Evolutionary conservation across 2,113 vertebrate genomes (phyloP).

Genomic region (Deroptyus accipitrinus): DNA sequence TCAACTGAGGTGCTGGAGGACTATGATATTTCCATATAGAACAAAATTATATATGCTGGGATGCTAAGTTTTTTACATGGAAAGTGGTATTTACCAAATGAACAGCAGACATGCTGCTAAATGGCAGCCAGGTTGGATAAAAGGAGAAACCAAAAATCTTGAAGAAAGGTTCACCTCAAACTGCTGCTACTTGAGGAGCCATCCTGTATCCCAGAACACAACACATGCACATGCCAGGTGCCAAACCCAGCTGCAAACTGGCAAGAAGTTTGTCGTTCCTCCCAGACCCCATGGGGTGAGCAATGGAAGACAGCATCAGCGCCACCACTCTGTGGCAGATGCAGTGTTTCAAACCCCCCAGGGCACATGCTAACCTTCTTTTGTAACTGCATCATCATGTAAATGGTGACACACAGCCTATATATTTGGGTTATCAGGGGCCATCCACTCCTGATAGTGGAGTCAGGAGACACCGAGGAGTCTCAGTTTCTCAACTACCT

Average conservation of each 20-base stretch:
- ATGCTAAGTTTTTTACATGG: background rate
- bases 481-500: background rate
- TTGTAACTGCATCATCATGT: background rate
- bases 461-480: background rate
- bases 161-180: background rate
- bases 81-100: background rate
- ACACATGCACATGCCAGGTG: background rate
- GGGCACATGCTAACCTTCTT: background rate
- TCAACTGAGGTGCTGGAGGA: background rate
- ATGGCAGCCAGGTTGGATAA: background rate
- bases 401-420: background rate
- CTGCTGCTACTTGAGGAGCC: background rate
- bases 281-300: background rate
- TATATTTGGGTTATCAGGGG: background rate
- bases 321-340: background rate
- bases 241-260: background rate
- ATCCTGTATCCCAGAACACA: background rate
- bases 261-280: background rate
- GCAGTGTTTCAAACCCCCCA: background rate
- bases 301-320: background rate
- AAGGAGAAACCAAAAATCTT: background rate
- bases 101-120: background rate
- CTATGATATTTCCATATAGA: background rate
- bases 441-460: background rate
- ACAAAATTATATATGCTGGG: background rate